phyloP scores from a whole-genome alignment of 1,140 invertebrate genomes.

The Dreissena rostriformis region DNA sequence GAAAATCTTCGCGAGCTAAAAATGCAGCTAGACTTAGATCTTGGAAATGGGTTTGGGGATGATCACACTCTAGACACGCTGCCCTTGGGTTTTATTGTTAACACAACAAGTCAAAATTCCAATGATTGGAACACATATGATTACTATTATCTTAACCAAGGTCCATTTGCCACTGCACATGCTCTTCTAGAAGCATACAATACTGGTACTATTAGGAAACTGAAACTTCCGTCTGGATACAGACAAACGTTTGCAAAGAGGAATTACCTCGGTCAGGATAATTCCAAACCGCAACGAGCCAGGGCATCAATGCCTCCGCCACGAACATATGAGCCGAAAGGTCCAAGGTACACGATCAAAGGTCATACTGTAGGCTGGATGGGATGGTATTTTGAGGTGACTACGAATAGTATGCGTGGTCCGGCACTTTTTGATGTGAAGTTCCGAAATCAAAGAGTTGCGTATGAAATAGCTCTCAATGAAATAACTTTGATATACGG shows the following conservation, averaged over 20 bases:
- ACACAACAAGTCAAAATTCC: conserved; percentile 41
- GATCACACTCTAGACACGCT: conserved; percentile 34
- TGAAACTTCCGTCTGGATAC: conserved; percentile 32
- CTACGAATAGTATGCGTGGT: conserved; percentile 16
- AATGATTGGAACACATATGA: conserved; percentile 33
- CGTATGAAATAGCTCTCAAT: conserved; percentile 66
- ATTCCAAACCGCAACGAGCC: conserved; percentile 5
- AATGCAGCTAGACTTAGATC: conserved; percentile 31
- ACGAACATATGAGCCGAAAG: conserved; percentile 44
- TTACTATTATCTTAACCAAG: conserved; percentile 53
- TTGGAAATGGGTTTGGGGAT: conserved; percentile 44
- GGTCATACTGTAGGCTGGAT: conserved; percentile 49
- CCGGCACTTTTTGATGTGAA: conserved; percentile 32
- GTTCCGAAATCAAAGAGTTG: conserved; percentile 56
- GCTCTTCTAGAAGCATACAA: conserved; percentile 46
- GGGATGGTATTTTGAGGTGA: conserved; percentile 43
- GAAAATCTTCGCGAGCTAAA: conserved; percentile 29
- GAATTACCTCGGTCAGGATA: conserved; percentile 29
- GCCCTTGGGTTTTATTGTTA: conserved; percentile 29
- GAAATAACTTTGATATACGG: conserved; percentile 60
- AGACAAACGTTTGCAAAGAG: conserved; percentile 23
- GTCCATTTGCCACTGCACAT: conserved; percentile 36
- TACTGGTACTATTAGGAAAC: conserved; percentile 15
- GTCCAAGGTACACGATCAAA: conserved; percentile 39
- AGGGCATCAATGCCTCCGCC: conserved; percentile 27